Evolutionary conservation across 2,797 vertebrate genomes (phyloP).

Genomic region (Nannoperca australis): DNA sequence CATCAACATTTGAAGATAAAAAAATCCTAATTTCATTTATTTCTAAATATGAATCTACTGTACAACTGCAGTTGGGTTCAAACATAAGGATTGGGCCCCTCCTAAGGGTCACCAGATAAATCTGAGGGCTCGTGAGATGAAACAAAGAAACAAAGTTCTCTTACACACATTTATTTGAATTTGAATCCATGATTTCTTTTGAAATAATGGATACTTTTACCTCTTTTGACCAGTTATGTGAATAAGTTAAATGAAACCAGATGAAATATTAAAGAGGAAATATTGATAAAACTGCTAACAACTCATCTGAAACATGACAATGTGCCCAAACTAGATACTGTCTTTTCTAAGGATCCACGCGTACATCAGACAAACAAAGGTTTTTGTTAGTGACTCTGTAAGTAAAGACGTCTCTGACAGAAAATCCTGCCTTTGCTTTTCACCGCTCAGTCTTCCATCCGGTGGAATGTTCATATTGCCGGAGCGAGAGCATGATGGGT

Average conservation of each 20-base stretch:
- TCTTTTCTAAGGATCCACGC: too few species aligned
- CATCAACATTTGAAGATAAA: neutral
- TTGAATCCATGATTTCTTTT: neutral
- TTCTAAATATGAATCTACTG: neutral
- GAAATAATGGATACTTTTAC: neutral
- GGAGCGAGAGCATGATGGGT: conserved; percentile 98
- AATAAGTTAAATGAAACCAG: too few species aligned
- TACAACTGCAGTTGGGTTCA: neutral
- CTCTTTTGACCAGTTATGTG: too few species aligned
- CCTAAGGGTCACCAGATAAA: neutral
- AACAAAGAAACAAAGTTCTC: neutral
- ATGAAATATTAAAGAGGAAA: too few species aligned
- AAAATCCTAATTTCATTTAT: neutral
- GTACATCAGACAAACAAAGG: neutral
- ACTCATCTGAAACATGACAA: too few species aligned
- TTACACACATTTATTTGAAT: neutral
- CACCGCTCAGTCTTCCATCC: conserved; percentile 94
- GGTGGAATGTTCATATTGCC: conserved; percentile 97
- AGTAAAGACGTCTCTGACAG: neutral
- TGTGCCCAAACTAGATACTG: neutral
- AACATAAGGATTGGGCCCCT: neutral
- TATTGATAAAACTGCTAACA: too few species aligned
- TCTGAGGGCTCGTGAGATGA: neutral
- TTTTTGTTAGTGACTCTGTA: neutral
- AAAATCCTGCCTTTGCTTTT: neutral